Conservation (phyloP, 2,888 invertebrate species). For the Orchestes rusci region DNA sequence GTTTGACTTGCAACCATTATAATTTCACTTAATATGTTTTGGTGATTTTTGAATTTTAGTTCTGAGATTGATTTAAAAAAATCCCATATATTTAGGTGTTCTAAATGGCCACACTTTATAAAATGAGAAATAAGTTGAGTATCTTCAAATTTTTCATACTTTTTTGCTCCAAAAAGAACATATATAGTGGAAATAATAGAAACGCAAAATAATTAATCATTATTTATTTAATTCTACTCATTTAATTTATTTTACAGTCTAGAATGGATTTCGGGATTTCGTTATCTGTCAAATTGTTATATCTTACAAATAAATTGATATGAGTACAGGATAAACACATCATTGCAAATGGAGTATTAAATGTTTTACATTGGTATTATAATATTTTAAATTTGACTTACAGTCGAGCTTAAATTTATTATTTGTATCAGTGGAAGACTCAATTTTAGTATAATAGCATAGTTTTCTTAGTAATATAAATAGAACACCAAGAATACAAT, state of each 20-base stretch:
- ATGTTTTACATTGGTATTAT: constrained; percentile 32
- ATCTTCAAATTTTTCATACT: no score
- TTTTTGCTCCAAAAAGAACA: no score
- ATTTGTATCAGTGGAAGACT: constrained; percentile 48
- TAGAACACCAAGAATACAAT: constrained; percentile 17
- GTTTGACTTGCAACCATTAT: no score
- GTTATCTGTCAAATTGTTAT: constrained; percentile 43
- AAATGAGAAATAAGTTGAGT: no score
- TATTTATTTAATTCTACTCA: constrained; percentile 42
- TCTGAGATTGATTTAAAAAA: no score
- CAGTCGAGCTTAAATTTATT: constrained; percentile 40
- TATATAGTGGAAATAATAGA: no score
- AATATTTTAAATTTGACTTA: constrained; percentile 19
- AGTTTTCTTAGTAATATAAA: constrained; percentile 18
- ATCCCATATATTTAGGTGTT: no score
- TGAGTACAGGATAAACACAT: constrained; percentile 37
- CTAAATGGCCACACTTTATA: no score
- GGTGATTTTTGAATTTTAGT: no score
- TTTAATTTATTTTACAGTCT: constrained; percentile 38
- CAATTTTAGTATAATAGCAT: constrained; percentile 39
- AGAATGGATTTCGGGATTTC: constrained; percentile 41
- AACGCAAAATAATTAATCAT: no score
- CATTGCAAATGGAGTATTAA: constrained; percentile 37
- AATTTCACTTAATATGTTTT: no score
- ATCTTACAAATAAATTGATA: constrained; percentile 37